Base-by-base conservation (phyloP, 2,113 vertebrate genomes). In the Nycticorax nycticorax region DNA sequence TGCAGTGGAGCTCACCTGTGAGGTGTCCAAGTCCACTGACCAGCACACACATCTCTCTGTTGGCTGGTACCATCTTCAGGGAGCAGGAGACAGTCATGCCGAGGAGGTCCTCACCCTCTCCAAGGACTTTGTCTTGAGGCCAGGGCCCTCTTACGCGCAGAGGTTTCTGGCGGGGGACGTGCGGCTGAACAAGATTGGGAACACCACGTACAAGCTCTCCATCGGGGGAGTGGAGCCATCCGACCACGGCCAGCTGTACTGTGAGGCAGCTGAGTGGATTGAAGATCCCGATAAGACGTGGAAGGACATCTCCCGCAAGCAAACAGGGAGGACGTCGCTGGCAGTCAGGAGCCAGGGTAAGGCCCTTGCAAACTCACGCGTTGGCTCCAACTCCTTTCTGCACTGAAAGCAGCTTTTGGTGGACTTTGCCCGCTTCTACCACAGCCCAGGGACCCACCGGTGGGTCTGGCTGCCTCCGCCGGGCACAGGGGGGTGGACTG, bases 41-140 rank as follows among this genome's bases (percentile, higher is more conserved):
- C 99, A 99, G 85, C 99, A 99, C 67, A 99, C 99, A 3, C 99
- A 99, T 55, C 96, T 99, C 93, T 99, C 99, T 24, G 94, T 99
- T 60, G 82, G 98, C 89, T 99, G 99, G 99, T 98, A 98, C 93
- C 69, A 28, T 67, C 93, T 98, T 41, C 97, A 62, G 27, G 96
- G 56, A 87, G 88, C 92, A 32, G 88, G 35, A 35, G 60, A 93
- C 4, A 63, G 35, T 15, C 23, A 2, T 0, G 26, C 95, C 5
- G 57, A 64, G 37, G 66, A 97, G 39, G 97, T 99, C 41, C 97
- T 99, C 71, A 98, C 98, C 47, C 96, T 99, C 87, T 98, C 98
- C 96, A 98, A 68, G 94, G 98, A 99, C 83, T 98, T 99, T n/a
- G 63, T 91, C 5, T 67, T 99, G 88, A 96, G 41, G 8, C 98